Evolutionary conservation across 2,888 invertebrate species (phyloP), one percentile per base, ranked within the genome.

Genomic region (Lobophora halterata): DNA sequence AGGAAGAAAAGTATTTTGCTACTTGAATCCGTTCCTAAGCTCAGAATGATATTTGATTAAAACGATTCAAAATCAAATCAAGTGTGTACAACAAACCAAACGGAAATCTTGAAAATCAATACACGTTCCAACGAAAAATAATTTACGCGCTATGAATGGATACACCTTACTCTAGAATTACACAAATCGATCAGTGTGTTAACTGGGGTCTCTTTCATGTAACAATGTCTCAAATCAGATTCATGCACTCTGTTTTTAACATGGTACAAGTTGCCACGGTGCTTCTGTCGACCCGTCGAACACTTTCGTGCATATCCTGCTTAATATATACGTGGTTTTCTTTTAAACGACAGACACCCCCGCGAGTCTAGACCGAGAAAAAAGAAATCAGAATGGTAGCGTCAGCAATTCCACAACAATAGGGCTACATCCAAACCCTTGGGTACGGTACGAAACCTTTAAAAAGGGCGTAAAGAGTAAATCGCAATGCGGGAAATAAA

Each of bases 401-500:
- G 27, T 32, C 38, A 27, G 32, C 27, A 29, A 25, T 29, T 34
- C 32, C 29, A 30, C 44, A 38, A 39, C 46, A 43, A 46, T 46
- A 46, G 40, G 46, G 48, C 40, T 35, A 43, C 43, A 13, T 27
- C 29, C 24, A 16, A 20, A 18, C 43, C 43, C 25, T 43, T 37
- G 6, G 4, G n/a, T n/a, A n/a, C n/a, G n/a, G 5, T 11, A 12
- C 8, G 50, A 58, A 52, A 59, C 52, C 54, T 56, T 55, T 52
- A 58, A 55, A 50, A 55, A 38, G 42, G 48, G 43, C 41, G 46
- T 56, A 49, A 56, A 53, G n/a, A 52, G 53, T 52, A 64, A 58
- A 64, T 60, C 51, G 51, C 56, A 49, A 55, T 36, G 49, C 48
- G 53, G 50, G 54, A 58, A 56, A n/a, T n/a, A n/a, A n/a, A 59